These are phyloP conservation scores for Panthera leo DNA, from an alignment of 2,113 vertebrate species.

Conservation along the genomic window DNA sequence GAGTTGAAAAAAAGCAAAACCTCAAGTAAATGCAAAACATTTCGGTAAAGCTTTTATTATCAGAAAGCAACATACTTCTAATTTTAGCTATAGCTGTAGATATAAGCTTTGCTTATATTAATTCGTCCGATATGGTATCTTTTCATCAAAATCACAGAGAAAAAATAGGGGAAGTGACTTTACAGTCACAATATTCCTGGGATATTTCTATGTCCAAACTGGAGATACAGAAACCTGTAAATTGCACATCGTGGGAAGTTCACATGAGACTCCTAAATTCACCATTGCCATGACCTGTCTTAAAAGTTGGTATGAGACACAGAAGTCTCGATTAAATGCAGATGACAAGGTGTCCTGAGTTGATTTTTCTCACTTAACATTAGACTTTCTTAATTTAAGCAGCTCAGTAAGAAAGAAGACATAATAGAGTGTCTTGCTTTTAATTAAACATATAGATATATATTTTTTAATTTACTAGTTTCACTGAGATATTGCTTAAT, in stretches of 20 bases:
- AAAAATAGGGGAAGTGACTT: not conserved
- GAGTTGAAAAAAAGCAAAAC: not conserved
- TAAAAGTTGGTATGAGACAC: not conserved
- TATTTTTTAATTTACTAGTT: slow-evolving; percentile 62
- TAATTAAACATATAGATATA: slow-evolving; percentile 58
- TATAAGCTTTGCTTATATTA: not conserved
- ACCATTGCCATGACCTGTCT: not conserved
- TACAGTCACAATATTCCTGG: not conserved
- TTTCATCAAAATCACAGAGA: slow-evolving; percentile 22
- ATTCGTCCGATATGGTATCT: not conserved
- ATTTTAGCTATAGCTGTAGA: not conserved
- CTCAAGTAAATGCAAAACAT: not conserved
- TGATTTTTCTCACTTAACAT: slow-evolving; percentile 70
- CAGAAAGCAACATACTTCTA: not conserved
- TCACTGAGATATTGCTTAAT: slow-evolving; percentile 54
- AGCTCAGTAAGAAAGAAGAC: slow-evolving; percentile 46
- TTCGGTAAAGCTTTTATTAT: not conserved
- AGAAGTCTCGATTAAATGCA: slow-evolving; percentile 61
- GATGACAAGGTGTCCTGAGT: slow-evolving; percentile 51
- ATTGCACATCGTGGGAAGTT: not conserved
- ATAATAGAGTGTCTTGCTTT: slow-evolving; percentile 61
- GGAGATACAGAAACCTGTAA: not conserved
- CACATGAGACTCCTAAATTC: not conserved
- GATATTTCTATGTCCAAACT: not conserved
- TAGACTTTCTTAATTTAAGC: slow-evolving; percentile 64